Evolutionary conservation across 1,140 invertebrate genomes (phyloP).

Genomic region (Drosophila parabipectinata): DNA sequence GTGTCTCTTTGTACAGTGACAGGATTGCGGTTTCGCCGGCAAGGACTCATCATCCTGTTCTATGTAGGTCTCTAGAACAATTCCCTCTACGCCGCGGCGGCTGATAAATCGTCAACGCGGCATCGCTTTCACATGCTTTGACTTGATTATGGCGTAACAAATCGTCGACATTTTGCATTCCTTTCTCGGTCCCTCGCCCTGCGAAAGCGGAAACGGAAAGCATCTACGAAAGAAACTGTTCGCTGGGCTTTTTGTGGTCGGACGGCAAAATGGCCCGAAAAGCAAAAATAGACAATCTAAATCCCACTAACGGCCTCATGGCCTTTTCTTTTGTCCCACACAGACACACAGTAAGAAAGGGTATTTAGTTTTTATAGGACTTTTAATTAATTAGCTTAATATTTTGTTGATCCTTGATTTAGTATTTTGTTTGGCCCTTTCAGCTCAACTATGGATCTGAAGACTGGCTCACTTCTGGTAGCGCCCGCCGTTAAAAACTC

Average conservation of each 20-base stretch:
- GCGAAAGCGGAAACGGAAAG: slow-evolving; percentile 38
- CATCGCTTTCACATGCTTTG: slow-evolving; percentile 68
- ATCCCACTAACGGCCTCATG: neutral
- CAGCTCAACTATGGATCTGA: slow-evolving; percentile 81
- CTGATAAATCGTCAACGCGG: slow-evolving; percentile 76
- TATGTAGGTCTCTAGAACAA: neutral
- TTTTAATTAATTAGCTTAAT: neutral
- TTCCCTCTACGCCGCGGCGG: neutral
- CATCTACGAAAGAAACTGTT: slow-evolving; percentile 37
- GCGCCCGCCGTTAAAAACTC: slow-evolving; percentile 91
- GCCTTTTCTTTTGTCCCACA: neutral
- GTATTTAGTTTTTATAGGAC: neutral
- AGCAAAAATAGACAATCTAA: slow-evolving; percentile 12
- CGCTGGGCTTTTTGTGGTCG: slow-evolving; percentile 23
- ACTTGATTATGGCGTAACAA: slow-evolving; percentile 82
- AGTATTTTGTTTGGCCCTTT: neutral
- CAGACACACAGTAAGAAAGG: slow-evolving; percentile 4
- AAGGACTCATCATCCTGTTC: slow-evolving; percentile 11
- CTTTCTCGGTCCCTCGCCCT: neutral
- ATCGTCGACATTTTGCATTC: slow-evolving; percentile 79
- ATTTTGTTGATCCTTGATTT: neutral
- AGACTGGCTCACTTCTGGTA: slow-evolving; percentile 87
- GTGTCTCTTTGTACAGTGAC: slow-evolving; percentile 27
- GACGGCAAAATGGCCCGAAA: slow-evolving; percentile 8
- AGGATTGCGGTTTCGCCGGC: slow-evolving; percentile 32